Conservation (phyloP, 2,113 vertebrate species). For the Prunella himalayana region DNA sequence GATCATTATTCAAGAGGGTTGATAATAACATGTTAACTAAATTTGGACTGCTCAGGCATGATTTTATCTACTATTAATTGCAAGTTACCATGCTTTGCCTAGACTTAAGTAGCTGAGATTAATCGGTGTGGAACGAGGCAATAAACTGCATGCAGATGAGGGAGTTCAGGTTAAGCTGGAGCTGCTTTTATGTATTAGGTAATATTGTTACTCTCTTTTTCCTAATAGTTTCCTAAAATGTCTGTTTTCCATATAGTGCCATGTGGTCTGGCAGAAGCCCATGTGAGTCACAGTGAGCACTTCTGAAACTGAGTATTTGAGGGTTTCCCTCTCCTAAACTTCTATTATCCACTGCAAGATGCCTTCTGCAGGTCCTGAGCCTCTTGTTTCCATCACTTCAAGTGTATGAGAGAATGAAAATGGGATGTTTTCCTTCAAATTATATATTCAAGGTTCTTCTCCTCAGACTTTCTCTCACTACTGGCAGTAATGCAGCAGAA, state of each 20-base stretch:
- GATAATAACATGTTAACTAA: not conserved
- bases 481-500: not conserved
- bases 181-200: not conserved
- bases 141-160: not conserved
- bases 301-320: not conserved
- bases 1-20: not conserved
- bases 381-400: not conserved
- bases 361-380: not conserved
- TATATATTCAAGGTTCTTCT: not conserved
- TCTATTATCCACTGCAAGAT: not conserved
- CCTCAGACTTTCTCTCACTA: not conserved
- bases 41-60: not conserved
- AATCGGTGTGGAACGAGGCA: not conserved
- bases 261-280: not conserved
- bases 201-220: not conserved
- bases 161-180: not conserved
- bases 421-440: not conserved
- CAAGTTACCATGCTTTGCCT: not conserved
- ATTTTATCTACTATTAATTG: conserved; percentile 1
- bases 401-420: not conserved
- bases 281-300: not conserved
- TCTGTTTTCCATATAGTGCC: not conserved
- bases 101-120: not conserved
- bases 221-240: not conserved
- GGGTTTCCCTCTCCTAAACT: not conserved